phyloP scores from a whole-genome alignment of 2,797 vertebrate genomes.

The Urophycis tenuis region DNA sequence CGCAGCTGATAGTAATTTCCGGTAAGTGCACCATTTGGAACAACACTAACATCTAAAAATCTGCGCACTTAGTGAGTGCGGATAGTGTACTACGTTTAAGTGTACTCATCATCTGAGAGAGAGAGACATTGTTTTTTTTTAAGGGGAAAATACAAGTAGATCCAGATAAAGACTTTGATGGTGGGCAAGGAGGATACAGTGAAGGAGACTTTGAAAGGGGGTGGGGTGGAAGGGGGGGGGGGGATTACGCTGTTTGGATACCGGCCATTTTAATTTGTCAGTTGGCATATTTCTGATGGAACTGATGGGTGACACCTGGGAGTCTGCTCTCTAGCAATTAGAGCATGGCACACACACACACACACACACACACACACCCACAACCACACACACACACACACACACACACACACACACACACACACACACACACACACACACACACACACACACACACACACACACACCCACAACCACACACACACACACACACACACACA shows the following conservation, averaged over 20 bases:
- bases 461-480: not conserved
- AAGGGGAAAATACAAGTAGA: too few species aligned
- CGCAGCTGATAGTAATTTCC: too few species aligned
- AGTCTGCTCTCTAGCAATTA: constrained; percentile 29
- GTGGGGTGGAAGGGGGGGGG: not conserved
- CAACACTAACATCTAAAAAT: too few species aligned
- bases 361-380: not conserved
- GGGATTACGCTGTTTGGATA: constrained; percentile 27
- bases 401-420: too few species aligned
- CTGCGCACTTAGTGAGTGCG: too few species aligned
- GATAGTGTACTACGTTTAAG: too few species aligned
- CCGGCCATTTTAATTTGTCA: constrained; percentile 53
- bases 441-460: not conserved
- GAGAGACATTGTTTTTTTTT: not conserved
- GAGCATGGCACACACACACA: constrained; percentile 3
- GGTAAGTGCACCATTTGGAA: too few species aligned
- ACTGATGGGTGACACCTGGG: constrained; percentile 40
- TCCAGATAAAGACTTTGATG: not conserved
- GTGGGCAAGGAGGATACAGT: not conserved
- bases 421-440: not conserved
- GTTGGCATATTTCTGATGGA: constrained; percentile 40
- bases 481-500: too few species aligned
- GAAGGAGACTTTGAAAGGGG: not conserved
- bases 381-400: constrained; percentile 8
- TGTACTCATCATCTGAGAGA: not conserved